Evolutionary conservation across 2,113 vertebrate species (phyloP).

Genomic region (human (Homo sapiens)): DNA sequence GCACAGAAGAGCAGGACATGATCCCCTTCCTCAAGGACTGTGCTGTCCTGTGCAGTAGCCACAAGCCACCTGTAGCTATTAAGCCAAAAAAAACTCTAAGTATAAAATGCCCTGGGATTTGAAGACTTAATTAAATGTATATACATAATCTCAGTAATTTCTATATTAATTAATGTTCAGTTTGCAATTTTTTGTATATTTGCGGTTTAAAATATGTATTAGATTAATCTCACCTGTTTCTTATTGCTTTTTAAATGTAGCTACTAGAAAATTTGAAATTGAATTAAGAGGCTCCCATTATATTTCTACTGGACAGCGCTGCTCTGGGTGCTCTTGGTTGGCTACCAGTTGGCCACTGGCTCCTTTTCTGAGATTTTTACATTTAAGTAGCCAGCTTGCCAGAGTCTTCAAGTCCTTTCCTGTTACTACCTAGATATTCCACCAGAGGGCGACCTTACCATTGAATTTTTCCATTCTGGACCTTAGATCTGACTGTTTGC

Average conservation of each 20-base stretch:
- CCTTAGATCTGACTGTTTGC: not conserved
- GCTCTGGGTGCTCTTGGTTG: not conserved
- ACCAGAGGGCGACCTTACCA: not conserved
- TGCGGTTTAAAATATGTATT: not conserved
- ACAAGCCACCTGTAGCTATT: not conserved
- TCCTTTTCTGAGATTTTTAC: not conserved
- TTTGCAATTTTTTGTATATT: not conserved
- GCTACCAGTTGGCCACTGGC: not conserved
- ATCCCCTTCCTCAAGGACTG: not conserved
- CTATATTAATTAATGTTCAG: not conserved
- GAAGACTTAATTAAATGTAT: not conserved
- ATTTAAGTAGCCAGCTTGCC: not conserved
- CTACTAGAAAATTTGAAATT: not conserved
- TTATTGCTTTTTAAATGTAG: not conserved
- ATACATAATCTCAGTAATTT: not conserved
- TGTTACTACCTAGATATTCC: not conserved
- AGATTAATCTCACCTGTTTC: slow-evolving; percentile 5
- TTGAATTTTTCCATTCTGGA: not conserved
- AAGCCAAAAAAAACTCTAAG: not conserved
- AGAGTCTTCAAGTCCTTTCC: not conserved
- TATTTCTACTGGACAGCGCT: not conserved
- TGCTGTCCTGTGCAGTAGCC: not conserved
- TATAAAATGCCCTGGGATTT: not conserved
- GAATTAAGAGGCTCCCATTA: not conserved
- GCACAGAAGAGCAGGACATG: not conserved